A percentile compares a stretch with the other conserved stretches of the same genome.
Conservation (phyloP, 2,797 vertebrate species). For the Dendrocincla fuliginosa region DNA sequence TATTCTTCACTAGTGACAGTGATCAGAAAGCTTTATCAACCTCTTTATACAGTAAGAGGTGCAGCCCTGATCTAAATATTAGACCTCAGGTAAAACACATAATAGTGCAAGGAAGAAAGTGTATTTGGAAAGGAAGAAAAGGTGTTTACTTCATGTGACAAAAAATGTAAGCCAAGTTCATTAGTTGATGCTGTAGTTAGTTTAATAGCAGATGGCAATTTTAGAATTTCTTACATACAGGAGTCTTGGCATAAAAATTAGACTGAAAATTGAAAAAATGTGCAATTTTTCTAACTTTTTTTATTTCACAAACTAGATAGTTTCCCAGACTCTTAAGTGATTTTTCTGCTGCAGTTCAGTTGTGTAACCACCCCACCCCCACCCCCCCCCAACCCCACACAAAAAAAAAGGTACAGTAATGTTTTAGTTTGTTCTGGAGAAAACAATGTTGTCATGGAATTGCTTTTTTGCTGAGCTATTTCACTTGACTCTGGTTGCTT, state of each 20-base stretch:
- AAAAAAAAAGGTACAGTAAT: background rate
- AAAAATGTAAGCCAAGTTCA: background rate
- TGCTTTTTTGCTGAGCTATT: conserved; percentile 13
- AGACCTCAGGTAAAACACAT: conserved; percentile 34
- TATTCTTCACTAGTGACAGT: conserved; percentile 6
- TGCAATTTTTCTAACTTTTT: background rate
- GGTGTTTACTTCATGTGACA: background rate
- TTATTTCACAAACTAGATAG: background rate
- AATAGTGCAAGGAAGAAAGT: background rate
- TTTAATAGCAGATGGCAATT: conserved; percentile 18
- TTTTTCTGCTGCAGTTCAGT: conserved; percentile 20
- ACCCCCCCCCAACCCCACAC: background rate
- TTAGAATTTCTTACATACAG: background rate
- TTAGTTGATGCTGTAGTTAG: background rate
- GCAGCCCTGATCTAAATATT: background rate
- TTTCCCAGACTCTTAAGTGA: background rate
- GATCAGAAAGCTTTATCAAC: background rate
- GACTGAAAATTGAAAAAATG: background rate
- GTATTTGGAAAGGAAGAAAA: conserved; percentile 2
- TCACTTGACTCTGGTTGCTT: conserved; percentile 10
- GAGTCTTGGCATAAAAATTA: background rate
- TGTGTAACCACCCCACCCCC: background rate
- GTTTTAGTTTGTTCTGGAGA: background rate
- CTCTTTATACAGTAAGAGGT: background rate
- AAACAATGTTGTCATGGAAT: conserved; percentile 15